These are phyloP conservation scores for Centropyge bicolor DNA, from an alignment of 2,797 vertebrate species.

Conservation along the genomic window DNA sequence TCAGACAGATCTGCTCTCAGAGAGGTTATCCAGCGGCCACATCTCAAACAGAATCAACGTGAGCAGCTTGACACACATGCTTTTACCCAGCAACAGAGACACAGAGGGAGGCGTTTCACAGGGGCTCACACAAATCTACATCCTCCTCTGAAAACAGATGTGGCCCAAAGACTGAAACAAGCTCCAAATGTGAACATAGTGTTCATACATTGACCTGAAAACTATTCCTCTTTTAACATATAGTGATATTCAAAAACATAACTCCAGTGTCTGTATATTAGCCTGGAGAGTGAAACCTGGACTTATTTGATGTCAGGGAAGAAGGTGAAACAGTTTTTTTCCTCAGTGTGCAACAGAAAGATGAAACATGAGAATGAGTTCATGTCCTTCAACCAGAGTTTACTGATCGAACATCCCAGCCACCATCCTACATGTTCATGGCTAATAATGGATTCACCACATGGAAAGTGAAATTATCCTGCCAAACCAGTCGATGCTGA, in stretches of 20 bases:
- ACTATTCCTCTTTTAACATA: not conserved
- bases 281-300: not conserved
- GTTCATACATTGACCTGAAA: not conserved
- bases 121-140: not conserved
- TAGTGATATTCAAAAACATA: not conserved
- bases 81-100: conserved; percentile 23
- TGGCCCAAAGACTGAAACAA: not conserved
- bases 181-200: not conserved
- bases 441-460: conserved; percentile 57
- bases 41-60: conserved; percentile 26
- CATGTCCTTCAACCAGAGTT: not conserved
- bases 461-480: conserved; percentile 47
- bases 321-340: not conserved
- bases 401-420: conserved; percentile 1
- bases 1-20: not conserved
- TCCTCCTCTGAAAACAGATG: conserved; percentile 30
- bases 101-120: not conserved
- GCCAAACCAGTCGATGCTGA: conserved; percentile 63
- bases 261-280: not conserved
- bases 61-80: conserved; percentile 6
- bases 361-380: not conserved
- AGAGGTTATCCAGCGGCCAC: conserved; percentile 33
- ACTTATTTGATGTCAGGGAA: not conserved
- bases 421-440: conserved; percentile 6
- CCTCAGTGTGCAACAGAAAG: not conserved